phyloP scores from a whole-genome alignment of 2,888 invertebrate genomes.

The Clostera curtula region DNA sequence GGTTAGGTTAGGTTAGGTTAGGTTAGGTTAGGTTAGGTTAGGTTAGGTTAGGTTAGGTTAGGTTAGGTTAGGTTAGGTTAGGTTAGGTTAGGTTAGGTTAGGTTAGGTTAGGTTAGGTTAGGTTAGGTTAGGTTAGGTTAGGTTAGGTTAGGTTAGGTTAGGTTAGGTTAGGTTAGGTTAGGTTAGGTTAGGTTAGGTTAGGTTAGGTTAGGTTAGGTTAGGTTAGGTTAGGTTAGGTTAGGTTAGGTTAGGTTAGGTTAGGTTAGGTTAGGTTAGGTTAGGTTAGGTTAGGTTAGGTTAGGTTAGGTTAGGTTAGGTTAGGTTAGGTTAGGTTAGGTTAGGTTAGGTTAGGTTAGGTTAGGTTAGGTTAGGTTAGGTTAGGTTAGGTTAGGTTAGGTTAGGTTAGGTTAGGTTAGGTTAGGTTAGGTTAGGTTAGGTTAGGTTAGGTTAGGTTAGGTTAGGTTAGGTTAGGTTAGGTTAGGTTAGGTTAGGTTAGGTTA shows the following conservation, averaged over 20 bases:
- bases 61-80: constrained; percentile 26
- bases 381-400: constrained; percentile 18
- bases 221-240: constrained; percentile 17
- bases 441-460: constrained; percentile 17
- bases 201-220: constrained; percentile 17
- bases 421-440: constrained; percentile 21
- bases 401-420: constrained; percentile 19
- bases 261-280: constrained; percentile 17
- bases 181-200: constrained; percentile 14
- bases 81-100: constrained; percentile 27
- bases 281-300: constrained; percentile 17
- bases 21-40: constrained; percentile 25
- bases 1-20: constrained; percentile 24
- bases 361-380: constrained; percentile 17
- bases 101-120: constrained; percentile 25
- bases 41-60: constrained; percentile 26
- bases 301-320: constrained; percentile 12
- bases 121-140: constrained; percentile 27
- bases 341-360: constrained; percentile 18
- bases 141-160: constrained; percentile 23
- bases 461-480: constrained; percentile 19
- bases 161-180: constrained; percentile 19
- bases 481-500: constrained; percentile 22
- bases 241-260: constrained; percentile 17
- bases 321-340: constrained; percentile 15